Evolutionary conservation across 2,113 vertebrate genomes (phyloP).

Genomic region (Crotalus viridis): DNA sequence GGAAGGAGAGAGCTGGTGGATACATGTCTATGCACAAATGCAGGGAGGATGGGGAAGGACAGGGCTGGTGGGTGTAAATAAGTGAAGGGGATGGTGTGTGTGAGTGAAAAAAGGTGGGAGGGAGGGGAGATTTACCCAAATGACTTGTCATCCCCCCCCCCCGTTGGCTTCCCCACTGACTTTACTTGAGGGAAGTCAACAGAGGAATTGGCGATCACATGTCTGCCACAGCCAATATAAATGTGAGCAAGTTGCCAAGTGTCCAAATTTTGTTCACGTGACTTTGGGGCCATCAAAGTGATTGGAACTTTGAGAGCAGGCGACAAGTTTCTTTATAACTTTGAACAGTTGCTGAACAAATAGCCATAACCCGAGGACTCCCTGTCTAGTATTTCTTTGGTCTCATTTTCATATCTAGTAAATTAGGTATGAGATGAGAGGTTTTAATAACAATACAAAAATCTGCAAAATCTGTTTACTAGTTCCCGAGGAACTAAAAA

Average conservation of each 20-base stretch:
- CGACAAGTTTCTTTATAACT: no score
- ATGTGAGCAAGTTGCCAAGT: neutral
- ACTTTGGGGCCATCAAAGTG: neutral
- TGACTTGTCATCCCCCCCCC: neutral
- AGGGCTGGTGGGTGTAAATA: neutral
- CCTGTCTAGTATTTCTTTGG: neutral
- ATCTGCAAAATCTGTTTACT: neutral
- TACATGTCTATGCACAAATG: neutral
- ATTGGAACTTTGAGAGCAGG: neutral
- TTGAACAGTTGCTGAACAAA: neutral
- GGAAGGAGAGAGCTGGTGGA: neutral
- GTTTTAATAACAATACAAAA: neutral
- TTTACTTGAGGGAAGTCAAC: neutral
- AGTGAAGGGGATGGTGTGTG: neutral
- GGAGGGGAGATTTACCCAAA: no score
- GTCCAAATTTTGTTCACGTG: neutral
- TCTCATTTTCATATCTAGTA: neutral
- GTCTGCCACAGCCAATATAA: neutral
- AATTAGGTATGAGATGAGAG: neutral
- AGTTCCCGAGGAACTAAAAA: neutral
- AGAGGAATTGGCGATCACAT: no score
- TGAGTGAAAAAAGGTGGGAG: neutral
- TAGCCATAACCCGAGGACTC: neutral
- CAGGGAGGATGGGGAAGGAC: neutral
- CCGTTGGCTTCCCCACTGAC: neutral